phyloP scores from a whole-genome alignment of 2,888 invertebrate species.

The Petrolisthes cinctipes region DNA sequence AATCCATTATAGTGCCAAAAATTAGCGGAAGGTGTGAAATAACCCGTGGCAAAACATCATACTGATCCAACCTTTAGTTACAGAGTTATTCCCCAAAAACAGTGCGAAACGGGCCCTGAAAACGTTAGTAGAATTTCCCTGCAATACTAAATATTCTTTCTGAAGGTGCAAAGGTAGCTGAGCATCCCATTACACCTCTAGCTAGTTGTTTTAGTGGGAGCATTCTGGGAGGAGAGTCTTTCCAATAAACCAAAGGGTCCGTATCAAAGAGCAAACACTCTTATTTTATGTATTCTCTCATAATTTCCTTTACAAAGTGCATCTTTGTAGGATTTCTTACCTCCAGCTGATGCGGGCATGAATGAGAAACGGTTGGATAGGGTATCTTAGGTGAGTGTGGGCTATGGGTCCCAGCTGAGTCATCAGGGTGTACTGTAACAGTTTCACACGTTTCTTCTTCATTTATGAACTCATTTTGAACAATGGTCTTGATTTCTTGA shows the following conservation, averaged over 20 bases:
- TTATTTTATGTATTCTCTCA: not conserved
- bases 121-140: constrained; percentile 23
- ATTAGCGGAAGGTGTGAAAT: too few species aligned
- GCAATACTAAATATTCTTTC: constrained; percentile 26
- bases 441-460: constrained; percentile 7
- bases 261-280: constrained; percentile 1
- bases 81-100: too few species aligned
- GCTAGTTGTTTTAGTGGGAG: constrained; percentile 9
- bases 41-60: too few species aligned
- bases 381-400: constrained; percentile 19
- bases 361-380: constrained; percentile 15
- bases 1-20: too few species aligned
- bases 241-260: constrained; percentile 15
- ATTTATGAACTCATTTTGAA: constrained; percentile 4
- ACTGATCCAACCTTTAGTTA: too few species aligned
- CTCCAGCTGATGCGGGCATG: constrained; percentile 7
- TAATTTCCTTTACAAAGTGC: constrained; percentile 6
- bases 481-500: constrained; percentile 26
- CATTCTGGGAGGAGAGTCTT: constrained; percentile 17
- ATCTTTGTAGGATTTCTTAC: constrained; percentile 7
- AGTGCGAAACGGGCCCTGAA: too few species aligned
- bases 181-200: constrained; percentile 26
- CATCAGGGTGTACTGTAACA: not conserved
- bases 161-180: constrained; percentile 19
- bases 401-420: not conserved